Conservation (phyloP, 1,140 invertebrate genomes). For the Antheraea pernyi region DNA sequence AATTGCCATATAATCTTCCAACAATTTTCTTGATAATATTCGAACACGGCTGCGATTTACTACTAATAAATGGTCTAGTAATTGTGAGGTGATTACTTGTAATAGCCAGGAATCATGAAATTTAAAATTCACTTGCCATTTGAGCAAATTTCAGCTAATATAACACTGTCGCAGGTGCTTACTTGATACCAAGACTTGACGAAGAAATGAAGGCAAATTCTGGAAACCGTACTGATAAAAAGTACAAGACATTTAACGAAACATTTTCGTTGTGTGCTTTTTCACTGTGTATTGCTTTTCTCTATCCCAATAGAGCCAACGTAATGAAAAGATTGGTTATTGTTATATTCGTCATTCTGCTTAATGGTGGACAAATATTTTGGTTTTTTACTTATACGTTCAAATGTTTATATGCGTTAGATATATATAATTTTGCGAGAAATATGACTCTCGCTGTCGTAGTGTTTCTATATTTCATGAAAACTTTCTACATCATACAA, state of each 20-base stretch:
- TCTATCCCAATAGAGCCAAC: constrained; percentile 52
- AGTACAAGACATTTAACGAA: constrained; percentile 55
- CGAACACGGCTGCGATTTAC: constrained; percentile 17
- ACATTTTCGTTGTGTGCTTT: constrained; percentile 57
- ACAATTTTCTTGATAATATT: neutral
- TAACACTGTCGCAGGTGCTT: neutral
- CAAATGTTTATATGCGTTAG: constrained; percentile 39
- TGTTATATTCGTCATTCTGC: constrained; percentile 28
- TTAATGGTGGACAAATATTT: constrained; percentile 38
- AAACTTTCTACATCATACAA: constrained; percentile 43
- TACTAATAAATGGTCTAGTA: constrained; percentile 15
- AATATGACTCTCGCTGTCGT: constrained; percentile 49
- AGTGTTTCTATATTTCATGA: constrained; percentile 48
- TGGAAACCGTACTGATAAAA: constrained; percentile 5
- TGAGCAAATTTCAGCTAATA: neutral
- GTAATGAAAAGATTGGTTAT: constrained; percentile 26
- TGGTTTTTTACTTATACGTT: constrained; percentile 50
- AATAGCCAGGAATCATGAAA: constrained; percentile 3
- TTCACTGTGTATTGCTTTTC: constrained; percentile 41
- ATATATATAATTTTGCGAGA: constrained; percentile 49
- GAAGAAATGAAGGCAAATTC: constrained; percentile 14
- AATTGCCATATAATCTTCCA: neutral
- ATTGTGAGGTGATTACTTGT: constrained; percentile 17
- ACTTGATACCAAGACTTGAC: neutral
- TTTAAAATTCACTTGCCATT: neutral